Evolutionary conservation across 2,797 vertebrate species (phyloP).

Genomic region (Protosalanx chinensis): DNA sequence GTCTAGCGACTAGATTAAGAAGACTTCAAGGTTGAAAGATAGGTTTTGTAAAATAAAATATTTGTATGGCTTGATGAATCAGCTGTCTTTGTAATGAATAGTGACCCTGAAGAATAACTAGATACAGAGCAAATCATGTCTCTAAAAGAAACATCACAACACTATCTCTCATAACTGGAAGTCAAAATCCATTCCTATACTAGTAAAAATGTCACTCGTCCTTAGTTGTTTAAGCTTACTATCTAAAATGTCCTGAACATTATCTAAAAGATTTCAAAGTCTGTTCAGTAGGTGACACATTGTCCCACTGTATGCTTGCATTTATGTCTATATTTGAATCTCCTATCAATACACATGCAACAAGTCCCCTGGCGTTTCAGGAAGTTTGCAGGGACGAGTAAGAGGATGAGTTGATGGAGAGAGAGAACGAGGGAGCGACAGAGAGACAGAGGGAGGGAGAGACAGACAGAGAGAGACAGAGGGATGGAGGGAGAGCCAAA

Average conservation of each 20-base stretch:
- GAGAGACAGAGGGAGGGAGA: not conserved
- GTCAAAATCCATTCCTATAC: too few relatives aligned
- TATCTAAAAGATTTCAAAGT: not conserved
- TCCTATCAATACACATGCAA: conserved; percentile 29
- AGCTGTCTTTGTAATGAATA: too few relatives aligned
- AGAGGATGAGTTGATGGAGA: not conserved
- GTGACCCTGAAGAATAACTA: too few relatives aligned
- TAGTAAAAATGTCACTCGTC: too few relatives aligned
- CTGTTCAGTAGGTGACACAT: conserved; percentile 47
- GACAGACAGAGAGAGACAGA: not conserved
- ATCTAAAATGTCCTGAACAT: too few relatives aligned
- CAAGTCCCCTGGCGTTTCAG: conserved; percentile 43
- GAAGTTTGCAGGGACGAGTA: conserved; percentile 38
- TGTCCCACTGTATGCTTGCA: conserved; percentile 31
- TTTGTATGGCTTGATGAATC: too few relatives aligned
- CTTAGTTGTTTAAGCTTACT: too few relatives aligned
- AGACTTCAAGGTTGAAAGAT: too few relatives aligned
- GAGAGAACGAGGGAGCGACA: not conserved
- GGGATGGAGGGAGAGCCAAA: conserved; percentile 30
- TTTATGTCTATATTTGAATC: conserved; percentile 48
- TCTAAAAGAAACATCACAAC: too few relatives aligned
- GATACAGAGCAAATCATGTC: too few relatives aligned
- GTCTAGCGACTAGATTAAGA: not conserved
- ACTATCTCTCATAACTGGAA: too few relatives aligned
- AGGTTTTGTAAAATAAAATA: too few relatives aligned